Evolutionary conservation across 2,797 vertebrate genomes (phyloP), one percentile per base, ranked within the genome.

Genomic region (Rhadinocentrus ornatus): DNA sequence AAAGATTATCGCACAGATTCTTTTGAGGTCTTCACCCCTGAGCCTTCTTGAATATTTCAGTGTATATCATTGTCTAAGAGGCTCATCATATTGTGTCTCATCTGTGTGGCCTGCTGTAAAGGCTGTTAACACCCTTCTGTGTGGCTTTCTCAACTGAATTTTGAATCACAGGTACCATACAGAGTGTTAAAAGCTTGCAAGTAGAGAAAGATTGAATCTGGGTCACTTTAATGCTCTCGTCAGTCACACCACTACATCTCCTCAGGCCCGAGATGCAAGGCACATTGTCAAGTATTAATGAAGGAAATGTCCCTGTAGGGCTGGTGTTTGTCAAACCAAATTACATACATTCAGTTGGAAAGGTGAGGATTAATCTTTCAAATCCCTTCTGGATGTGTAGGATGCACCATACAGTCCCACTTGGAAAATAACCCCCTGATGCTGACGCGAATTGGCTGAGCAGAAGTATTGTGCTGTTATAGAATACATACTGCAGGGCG

Each of bases 241-340:
- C 91, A 83, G 76, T 93, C 89, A 92, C 90, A 84, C 74, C 18
- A 12, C 80, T 91, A 79, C 81, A 86, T 89, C 89, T 93, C 92
- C 81, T 85, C 77, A 34, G 82, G 87, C 82, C 85, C 78, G 89
- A 90, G 86, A 92, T 59, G 86, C 78, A 82, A 86, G 87, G 86
- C 88, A 91, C 81, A 83, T 93, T 92, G 92, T 94, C 90, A 94
- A 94, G 92, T 93, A 94, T 94, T 94, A 94, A 95, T 95, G 93
- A 94, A 91, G 91, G 77, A 88, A 93, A 87, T 46, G 84, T 93
- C 92, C 92, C 91, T 83, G 75, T 77, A 87, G 86, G 90, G 79
- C 78, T 81, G 70, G 81, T 91, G 93, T 94, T 94, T 94, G 93
- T 94, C 92, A 92, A 91, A 93, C 86, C 87, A 92, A 94, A 94